Percentiles rank a stretch among this genome's conserved stretches.
phyloP scores from a whole-genome alignment of 2,888 invertebrate species.

The Drosophila neutralis region DNA sequence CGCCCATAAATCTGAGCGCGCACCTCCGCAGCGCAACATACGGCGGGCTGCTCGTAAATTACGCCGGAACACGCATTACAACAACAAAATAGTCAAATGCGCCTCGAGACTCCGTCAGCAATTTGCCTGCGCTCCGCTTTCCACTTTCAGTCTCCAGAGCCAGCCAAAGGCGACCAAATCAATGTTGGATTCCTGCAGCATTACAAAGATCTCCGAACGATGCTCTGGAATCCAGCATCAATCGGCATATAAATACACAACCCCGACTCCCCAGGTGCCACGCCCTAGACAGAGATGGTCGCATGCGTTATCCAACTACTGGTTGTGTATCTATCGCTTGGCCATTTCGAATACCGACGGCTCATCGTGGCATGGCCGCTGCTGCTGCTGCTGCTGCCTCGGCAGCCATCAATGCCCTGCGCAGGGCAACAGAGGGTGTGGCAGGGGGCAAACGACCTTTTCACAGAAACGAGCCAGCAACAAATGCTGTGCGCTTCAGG shows the following conservation, averaged over 20 bases:
- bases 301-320: slow-evolving; percentile 60
- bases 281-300: slow-evolving; percentile 58
- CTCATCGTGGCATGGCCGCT: slow-evolving; percentile 58
- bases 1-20: slow-evolving; percentile 71
- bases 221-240: slow-evolving; percentile 62
- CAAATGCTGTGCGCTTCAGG: slow-evolving; percentile 31
- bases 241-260: slow-evolving; percentile 46
- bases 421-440: slow-evolving; percentile 1
- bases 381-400: slow-evolving; percentile 16
- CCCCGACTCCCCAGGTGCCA: slow-evolving; percentile 41
- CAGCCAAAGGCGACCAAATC: not conserved
- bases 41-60: slow-evolving; percentile 71
- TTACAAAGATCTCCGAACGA: slow-evolving; percentile 49
- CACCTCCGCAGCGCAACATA: slow-evolving; percentile 59
- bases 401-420: slow-evolving; percentile 59
- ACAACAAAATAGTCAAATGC: slow-evolving; percentile 65
- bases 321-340: slow-evolving; percentile 56
- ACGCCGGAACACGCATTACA: slow-evolving; percentile 62
- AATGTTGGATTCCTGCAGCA: slow-evolving; percentile 33
- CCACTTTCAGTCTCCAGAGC: not conserved
- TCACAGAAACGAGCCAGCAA: slow-evolving; percentile 19
- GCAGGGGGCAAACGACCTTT: slow-evolving; percentile 27
- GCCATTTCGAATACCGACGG: slow-evolving; percentile 68
- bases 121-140: slow-evolving; percentile 50
- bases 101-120: slow-evolving; percentile 30